A percentile compares a stretch with the other conserved stretches of the same genome.
Evolutionary conservation across 1,140 invertebrate species (phyloP).

Genomic region (Leucophenga varia): DNA sequence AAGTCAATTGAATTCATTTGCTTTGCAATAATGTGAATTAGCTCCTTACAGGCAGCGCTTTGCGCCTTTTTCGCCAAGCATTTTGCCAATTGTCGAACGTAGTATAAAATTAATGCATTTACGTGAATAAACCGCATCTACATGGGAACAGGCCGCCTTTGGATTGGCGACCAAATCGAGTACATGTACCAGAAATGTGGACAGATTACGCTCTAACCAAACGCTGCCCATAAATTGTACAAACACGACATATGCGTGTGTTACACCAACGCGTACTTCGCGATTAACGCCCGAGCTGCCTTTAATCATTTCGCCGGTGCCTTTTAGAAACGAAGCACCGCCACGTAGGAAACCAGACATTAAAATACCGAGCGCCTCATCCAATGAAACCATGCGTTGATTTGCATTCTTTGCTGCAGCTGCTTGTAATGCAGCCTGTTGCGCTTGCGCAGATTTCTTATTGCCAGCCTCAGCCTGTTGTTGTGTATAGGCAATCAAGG

Average conservation of each 20-base stretch:
- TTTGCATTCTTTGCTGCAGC: slow-evolving; percentile 30
- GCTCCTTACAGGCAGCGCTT: slow-evolving; percentile 91
- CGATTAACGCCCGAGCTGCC: slow-evolving; percentile 88
- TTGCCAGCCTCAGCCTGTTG: slow-evolving; percentile 34
- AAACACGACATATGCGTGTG: slow-evolving; percentile 92
- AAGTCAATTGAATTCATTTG: slow-evolving; percentile 94
- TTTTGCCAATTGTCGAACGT: slow-evolving; percentile 84
- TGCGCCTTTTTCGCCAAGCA: slow-evolving; percentile 97
- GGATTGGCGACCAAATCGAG: slow-evolving; percentile 91
- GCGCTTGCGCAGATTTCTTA: slow-evolving; percentile 29
- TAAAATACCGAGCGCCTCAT: slow-evolving; percentile 88
- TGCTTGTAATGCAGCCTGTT: slow-evolving; percentile 27
- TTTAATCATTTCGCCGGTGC: slow-evolving; percentile 94
- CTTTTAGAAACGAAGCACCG: slow-evolving; percentile 92
- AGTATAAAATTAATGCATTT: slow-evolving; percentile 97
- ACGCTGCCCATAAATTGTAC: slow-evolving; percentile 87
- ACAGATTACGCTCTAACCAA: slow-evolving; percentile 94
- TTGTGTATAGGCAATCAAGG: slow-evolving; percentile 78
- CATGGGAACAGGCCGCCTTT: slow-evolving; percentile 90
- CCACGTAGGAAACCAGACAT: slow-evolving; percentile 94
- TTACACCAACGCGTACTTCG: slow-evolving; percentile 94
- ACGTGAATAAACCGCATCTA: slow-evolving; percentile 96
- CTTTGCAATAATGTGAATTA: slow-evolving; percentile 87
- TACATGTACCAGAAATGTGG: slow-evolving; percentile 81
- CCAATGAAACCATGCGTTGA: slow-evolving; percentile 71